Conservation (phyloP, 2,888 invertebrate genomes). For the Meteorus colon region DNA sequence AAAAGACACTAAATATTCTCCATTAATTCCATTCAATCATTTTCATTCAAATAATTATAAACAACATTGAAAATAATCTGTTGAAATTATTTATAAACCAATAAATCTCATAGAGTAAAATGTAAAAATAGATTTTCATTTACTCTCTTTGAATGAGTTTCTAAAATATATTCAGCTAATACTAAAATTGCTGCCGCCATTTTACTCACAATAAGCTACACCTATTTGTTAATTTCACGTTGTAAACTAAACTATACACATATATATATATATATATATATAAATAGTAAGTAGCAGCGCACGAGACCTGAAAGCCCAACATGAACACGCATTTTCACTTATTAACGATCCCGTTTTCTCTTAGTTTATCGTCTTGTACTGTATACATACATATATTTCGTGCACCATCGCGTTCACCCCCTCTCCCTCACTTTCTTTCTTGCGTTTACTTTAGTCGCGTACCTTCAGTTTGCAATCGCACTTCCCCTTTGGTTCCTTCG, state of each 20-base stretch:
- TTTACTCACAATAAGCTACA: slow-evolving; percentile 5
- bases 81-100: no score
- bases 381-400: not conserved
- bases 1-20: no score
- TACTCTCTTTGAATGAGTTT: slow-evolving; percentile 11
- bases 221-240: not conserved
- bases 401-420: not conserved
- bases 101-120: no score
- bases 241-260: not conserved
- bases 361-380: slow-evolving; percentile 6
- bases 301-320: slow-evolving; percentile 26
- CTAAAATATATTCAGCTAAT: slow-evolving; percentile 4
- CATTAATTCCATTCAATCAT: no score
- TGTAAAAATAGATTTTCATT: not conserved
- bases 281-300: not conserved
- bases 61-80: no score
- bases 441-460: not conserved
- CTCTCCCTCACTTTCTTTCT: not conserved
- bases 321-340: slow-evolving; percentile 38
- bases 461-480: slow-evolving; percentile 10
- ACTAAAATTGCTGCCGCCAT: not conserved
- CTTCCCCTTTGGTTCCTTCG: slow-evolving; percentile 8
- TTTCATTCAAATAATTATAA: no score
- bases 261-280: not conserved
- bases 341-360: slow-evolving; percentile 31